Evolutionary conservation across 2,888 invertebrate species (phyloP).

Genomic region (Agriopis marginaria): DNA sequence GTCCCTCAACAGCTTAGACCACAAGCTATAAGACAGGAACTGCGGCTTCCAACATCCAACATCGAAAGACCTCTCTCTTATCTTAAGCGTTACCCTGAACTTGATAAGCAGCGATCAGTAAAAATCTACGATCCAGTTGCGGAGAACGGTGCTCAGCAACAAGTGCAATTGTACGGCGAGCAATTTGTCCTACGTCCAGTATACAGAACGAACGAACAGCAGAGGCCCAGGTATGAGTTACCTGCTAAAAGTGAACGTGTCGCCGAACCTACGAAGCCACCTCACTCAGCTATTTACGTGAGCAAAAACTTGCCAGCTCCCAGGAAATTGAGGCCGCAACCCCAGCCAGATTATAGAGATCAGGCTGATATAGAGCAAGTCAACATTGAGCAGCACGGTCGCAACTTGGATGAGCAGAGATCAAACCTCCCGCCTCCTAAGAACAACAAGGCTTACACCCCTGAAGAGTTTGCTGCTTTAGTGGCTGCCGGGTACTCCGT

Average conservation of each 20-base stretch:
- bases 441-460: constrained; percentile 82
- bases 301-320: constrained; percentile 72
- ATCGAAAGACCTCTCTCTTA: constrained; percentile 77
- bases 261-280: constrained; percentile 66
- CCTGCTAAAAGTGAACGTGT: constrained; percentile 62
- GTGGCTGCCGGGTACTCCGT: constrained; percentile 83
- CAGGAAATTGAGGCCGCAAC: constrained; percentile 62
- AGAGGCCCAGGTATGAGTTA: constrained; percentile 68
- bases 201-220: constrained; percentile 73
- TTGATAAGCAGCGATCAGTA: constrained; percentile 71
- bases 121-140: constrained; percentile 70
- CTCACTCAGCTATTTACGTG: constrained; percentile 77
- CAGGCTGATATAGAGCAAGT: constrained; percentile 49
- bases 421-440: constrained; percentile 80
- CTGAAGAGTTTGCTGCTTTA: constrained; percentile 81
- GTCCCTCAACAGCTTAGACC: constrained; percentile 57
- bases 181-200: constrained; percentile 76
- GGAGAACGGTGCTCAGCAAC: constrained; percentile 62
- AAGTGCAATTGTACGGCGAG: constrained; percentile 65
- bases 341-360: constrained; percentile 59
- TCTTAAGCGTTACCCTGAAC: constrained; percentile 74
- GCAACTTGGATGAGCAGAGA: constrained; percentile 72
- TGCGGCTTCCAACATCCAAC: constrained; percentile 63
- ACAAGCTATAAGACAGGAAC: constrained; percentile 70
- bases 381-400: constrained; percentile 66